Evolutionary conservation across 1,140 invertebrate genomes (phyloP).

Genomic region (Zeugodacus cucurbitae): DNA sequence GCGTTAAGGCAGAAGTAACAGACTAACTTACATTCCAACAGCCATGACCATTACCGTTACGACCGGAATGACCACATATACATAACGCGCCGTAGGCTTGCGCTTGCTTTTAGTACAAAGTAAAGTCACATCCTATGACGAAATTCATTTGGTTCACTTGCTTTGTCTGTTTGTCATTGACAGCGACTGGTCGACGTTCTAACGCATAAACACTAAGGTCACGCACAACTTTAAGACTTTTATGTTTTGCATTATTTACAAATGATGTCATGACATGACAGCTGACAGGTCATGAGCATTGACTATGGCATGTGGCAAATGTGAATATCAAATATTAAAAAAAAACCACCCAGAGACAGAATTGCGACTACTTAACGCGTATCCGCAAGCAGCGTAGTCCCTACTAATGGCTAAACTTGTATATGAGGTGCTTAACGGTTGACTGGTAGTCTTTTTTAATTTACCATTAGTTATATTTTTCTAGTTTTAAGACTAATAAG

Average conservation of each 20-base stretch:
- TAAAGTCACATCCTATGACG: no score
- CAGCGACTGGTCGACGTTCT: neutral
- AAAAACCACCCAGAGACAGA: no score
- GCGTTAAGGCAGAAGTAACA: constrained; percentile 32
- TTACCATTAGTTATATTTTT: no score
- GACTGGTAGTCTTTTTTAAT: no score
- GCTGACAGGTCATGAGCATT: neutral
- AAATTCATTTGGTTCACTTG: neutral
- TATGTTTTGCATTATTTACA: constrained; percentile 10
- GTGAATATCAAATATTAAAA: neutral
- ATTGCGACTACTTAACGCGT: no score
- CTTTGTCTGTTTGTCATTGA: neutral
- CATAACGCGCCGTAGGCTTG: no score
- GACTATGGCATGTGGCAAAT: neutral
- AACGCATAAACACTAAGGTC: neutral
- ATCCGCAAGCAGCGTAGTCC: no score
- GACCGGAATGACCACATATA: neutral
- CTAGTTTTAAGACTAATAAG: no score
- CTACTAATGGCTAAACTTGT: no score
- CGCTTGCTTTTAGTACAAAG: no score
- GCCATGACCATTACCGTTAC: constrained; percentile 5
- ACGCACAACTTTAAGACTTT: neutral
- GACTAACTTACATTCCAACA: neutral
- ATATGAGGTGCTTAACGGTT: no score
- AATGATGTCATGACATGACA: constrained; percentile 25